Base-by-base conservation (phyloP, 2,113 vertebrate genomes). In the Xenopus borealis region DNA sequence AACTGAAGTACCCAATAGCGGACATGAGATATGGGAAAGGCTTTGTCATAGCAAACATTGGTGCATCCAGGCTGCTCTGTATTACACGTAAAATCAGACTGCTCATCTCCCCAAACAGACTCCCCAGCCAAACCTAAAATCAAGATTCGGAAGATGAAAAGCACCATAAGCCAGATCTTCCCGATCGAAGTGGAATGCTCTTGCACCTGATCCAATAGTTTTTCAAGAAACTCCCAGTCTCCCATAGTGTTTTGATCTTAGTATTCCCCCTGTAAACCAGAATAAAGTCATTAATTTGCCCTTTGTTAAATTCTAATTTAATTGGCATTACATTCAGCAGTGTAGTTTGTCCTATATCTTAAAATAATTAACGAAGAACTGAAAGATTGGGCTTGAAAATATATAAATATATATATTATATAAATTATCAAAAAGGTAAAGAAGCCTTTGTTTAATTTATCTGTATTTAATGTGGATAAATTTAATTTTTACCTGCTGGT, bases 161-260 rank as follows among this genome's bases (percentile, higher is more conserved):
- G 84, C 33, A 91, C 87, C n/a, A 85, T 92, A 88, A 93, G 91
- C 92, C 92, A 93, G 81, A 93, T 86, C 83, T 93, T 93, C 7
- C 92, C 91, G 4, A 93, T 82, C 33, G 91, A 87, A 0, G 92
- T 93, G 66, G 91, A 93, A 59, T 93, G 91, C 53, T 85, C 82
- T 79, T 93, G 88, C 66, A 93, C 91, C 79, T 91, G 86, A 69
- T 93, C 89, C 86, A 93, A 84, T 53, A 93, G 78, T 0, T 3
- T 44, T 0, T 90, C 92, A 13, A 93, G 81, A 72, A 93, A 88
- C 1, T 89, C 88, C 89, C 87, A 92, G 78, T 93, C 91, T 72
- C 90, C 91, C 92, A 93, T 93, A 61, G 30, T 75, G 67, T 47
- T 40, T 9, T 13, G 19, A 50, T 10, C 19, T 9, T 16, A 55